Base-by-base conservation (phyloP, 1,140 invertebrate species). In the Drosophila triauraria region DNA sequence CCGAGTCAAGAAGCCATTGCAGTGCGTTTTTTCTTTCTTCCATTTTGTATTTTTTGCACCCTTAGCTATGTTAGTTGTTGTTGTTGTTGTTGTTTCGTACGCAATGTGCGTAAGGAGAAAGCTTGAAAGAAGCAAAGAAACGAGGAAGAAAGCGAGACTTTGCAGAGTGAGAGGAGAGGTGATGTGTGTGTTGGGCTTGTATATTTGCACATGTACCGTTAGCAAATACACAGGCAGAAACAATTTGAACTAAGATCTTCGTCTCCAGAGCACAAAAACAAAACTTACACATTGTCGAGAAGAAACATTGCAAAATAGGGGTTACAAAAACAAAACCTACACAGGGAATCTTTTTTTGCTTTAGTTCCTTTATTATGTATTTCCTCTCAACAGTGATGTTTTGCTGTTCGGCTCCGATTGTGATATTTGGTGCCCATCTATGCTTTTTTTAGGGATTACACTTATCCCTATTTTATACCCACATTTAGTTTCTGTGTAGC, bases 1-100 rank as follows among this genome's bases (percentile, higher is more conserved):
- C 47, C 56, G 32, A 38, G 30, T 42, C 40, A 65, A 64, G 78
- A 79, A 86, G 79, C 82, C 78, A 76, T 75, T 86, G 82, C 75
- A 86, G 56, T 86, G 78, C 48, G 47, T 59, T 61, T 38, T 59
- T 69, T 42, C 30, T 58, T 61, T 48, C 61, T 72, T 77, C 20
- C 48, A 63, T 56, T 69, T 79, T 54, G 53, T 53, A 46, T 20
- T 20, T 44, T 30, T 38, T 63, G 43, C 64, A 38, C 23, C 38
- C 61, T 54, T 38, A 54, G 51, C 61, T 61, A 30, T 32, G 42
- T 20, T 44, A 61, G 57, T 32, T 64, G 62, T 44, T 62, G 25
- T 40, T 61, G 25, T 35, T 35, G 57, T 43, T 47, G 61, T 68
- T 38, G 23, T 30, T 20, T 20, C 20, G 23, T 59, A 59, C 69